Percentiles rank a stretch among this genome's conserved stretches.
Evolutionary conservation across 2,888 invertebrate species (phyloP).

Genomic region (Helicoverpa assulta): DNA sequence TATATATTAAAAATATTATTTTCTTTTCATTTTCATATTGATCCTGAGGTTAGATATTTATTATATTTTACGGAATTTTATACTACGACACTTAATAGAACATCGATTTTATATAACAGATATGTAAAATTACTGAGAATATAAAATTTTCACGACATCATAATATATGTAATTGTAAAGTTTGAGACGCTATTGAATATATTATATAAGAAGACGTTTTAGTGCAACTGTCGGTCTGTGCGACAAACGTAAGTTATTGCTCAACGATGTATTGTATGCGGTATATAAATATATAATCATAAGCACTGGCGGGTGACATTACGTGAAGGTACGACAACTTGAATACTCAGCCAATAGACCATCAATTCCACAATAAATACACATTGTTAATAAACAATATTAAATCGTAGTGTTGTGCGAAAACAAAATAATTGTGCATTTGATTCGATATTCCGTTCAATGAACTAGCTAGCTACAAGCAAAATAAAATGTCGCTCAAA

Average conservation of each 20-base stretch:
- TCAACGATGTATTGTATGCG: conserved; percentile 29
- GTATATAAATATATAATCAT: conserved; percentile 31
- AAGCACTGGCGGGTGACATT: conserved; percentile 32
- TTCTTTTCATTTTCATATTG: conserved; percentile 56
- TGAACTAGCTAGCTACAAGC: conserved; percentile 61
- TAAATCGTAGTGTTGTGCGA: conserved; percentile 68
- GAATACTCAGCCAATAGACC: conserved; percentile 28
- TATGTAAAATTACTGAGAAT: conserved; percentile 56
- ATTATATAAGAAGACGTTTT: conserved; percentile 36
- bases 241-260: conserved; percentile 30
- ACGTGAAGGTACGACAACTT: conserved; percentile 7
- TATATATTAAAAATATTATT: conserved; percentile 80
- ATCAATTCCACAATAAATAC: conserved; percentile 55
- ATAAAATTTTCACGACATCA: conserved; percentile 39
- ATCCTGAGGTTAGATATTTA: conserved; percentile 37
- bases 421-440: conserved; percentile 72
- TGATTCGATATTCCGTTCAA: conserved; percentile 68
- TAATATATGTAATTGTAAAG: conserved; percentile 34
- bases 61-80: conserved; percentile 56
- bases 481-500: conserved; percentile 66
- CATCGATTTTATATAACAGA: conserved; percentile 45
- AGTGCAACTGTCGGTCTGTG: conserved; percentile 28
- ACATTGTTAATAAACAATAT: conserved; percentile 27
- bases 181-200: conserved; percentile 57
- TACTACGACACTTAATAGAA: conserved; percentile 47